Percentiles rank a stretch among this genome's conserved stretches.
phyloP scores from a whole-genome alignment of 2,797 vertebrate species.

The Neosalanx taihuensis region DNA sequence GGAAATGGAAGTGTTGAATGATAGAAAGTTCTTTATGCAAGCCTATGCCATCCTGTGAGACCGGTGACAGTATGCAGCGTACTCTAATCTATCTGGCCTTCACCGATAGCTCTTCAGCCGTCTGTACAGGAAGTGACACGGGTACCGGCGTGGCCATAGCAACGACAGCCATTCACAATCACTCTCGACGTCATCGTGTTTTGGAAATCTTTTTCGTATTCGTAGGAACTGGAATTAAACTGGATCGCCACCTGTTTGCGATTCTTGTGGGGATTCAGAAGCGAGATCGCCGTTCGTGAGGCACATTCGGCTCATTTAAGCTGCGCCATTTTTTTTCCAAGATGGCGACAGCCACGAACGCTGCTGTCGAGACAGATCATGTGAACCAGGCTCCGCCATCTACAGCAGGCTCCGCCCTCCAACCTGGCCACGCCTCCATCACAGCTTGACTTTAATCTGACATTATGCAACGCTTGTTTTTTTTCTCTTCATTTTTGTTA shows the following conservation, averaged over 20 bases:
- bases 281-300: not conserved
- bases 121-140: not conserved
- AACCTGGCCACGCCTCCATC: conserved; percentile 30
- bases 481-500: conserved; percentile 51
- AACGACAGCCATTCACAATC: conserved; percentile 16
- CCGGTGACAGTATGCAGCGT: not conserved
- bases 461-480: conserved; percentile 63
- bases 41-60: not conserved
- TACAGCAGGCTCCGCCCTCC: conserved; percentile 1
- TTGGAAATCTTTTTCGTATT: conserved; percentile 18
- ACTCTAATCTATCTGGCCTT: not conserved
- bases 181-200: not conserved
- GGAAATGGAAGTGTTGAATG: not conserved
- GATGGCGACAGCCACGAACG: not conserved
- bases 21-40: not conserved
- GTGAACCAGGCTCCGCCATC: not conserved
- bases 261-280: not conserved
- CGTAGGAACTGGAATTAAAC: conserved; percentile 25
- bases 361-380: not conserved
- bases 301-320: not conserved
- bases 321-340: conserved; percentile 2
- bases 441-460: conserved; percentile 57
- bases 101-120: not conserved
- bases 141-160: not conserved
- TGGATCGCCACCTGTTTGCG: not conserved